A percentile compares a stretch with the other conserved stretches of the same genome.
These are phyloP conservation scores for Caenorhabditis sp. DNA, from an alignment of 2,888 invertebrate genomes.

Conservation along the genomic window DNA sequence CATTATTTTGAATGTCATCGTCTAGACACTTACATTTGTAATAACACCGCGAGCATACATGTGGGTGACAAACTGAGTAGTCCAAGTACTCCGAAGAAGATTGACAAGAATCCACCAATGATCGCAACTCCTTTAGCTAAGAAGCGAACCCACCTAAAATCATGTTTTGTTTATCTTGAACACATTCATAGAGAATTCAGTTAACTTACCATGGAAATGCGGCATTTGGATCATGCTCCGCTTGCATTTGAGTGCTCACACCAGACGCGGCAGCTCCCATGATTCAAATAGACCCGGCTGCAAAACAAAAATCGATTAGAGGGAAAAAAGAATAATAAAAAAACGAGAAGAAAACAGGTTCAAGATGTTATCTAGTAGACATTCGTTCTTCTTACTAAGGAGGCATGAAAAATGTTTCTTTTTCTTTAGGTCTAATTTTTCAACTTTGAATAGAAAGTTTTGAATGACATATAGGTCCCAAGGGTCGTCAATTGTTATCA, in stretches of 20 bases:
- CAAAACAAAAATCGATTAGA: background rate
- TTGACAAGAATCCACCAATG: conserved; percentile 68
- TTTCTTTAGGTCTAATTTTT: too few species aligned
- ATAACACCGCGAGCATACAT: conserved; percentile 67
- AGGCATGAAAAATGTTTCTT: too few species aligned
- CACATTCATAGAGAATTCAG: conserved; percentile 10
- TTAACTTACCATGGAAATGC: conserved; percentile 62
- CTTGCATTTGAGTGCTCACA: conserved; percentile 66
- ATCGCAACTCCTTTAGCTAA: conserved; percentile 70
- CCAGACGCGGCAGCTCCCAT: conserved; percentile 66
- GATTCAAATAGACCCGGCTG: background rate
- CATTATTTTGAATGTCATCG: background rate
- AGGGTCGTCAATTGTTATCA: too few species aligned
- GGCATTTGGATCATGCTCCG: conserved; percentile 69
- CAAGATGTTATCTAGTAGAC: background rate
- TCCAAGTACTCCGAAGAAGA: conserved; percentile 68
- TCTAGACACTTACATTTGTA: conserved; percentile 66
- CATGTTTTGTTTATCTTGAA: background rate
- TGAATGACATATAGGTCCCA: background rate
- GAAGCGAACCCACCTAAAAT: conserved; percentile 64
- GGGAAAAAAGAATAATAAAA: background rate
- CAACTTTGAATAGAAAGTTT: too few species aligned
- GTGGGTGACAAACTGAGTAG: conserved; percentile 61
- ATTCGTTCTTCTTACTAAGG: too few species aligned
- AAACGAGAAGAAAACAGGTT: background rate